Percentiles rank a stretch among this genome's conserved stretches.
These are phyloP conservation scores for Aspidapion aeneum DNA, from an alignment of 2,888 invertebrate species.

Conservation along the genomic window DNA sequence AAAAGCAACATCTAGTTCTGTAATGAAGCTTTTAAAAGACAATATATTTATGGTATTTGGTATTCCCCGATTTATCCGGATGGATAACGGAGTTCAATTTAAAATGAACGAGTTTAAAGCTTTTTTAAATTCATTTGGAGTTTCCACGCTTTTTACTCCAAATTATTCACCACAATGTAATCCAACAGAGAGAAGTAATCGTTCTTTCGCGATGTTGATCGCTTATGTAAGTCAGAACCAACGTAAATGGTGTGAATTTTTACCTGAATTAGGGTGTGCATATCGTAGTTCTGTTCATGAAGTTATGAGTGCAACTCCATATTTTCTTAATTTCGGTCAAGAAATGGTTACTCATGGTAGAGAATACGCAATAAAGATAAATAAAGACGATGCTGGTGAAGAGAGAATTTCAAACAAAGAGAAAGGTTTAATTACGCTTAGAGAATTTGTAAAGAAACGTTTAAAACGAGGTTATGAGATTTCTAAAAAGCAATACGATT, in stretches of 20 bases:
- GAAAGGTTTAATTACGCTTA: background rate
- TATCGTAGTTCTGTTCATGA: constrained; percentile 8
- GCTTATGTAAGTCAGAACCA: constrained; percentile 23
- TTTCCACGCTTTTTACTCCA: constrained; percentile 16
- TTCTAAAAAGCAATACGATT: constrained; percentile 18
- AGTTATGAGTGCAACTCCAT: constrained; percentile 12
- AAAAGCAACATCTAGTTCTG: constrained; percentile 7
- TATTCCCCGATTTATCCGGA: background rate
- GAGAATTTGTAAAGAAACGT: constrained; percentile 7
- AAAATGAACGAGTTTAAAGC: constrained; percentile 7
- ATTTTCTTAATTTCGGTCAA: constrained; percentile 18
- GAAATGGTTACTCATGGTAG: constrained; percentile 16
- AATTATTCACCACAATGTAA: constrained; percentile 26
- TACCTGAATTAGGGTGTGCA: constrained; percentile 6
- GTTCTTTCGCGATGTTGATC: constrained; percentile 24
- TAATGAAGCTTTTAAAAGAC: constrained; percentile 15
- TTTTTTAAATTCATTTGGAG: constrained; percentile 6
- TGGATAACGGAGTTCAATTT: constrained; percentile 26
- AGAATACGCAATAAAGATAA: background rate
- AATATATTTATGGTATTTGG: constrained; percentile 26
- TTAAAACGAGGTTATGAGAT: constrained; percentile 12
- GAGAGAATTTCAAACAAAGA: background rate
- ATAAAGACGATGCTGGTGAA: background rate
- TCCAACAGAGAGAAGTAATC: constrained; percentile 21
- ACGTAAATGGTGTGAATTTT: background rate